Base-by-base conservation (phyloP, 2,888 invertebrate genomes). In the Zaprionus obscuricornis region DNA sequence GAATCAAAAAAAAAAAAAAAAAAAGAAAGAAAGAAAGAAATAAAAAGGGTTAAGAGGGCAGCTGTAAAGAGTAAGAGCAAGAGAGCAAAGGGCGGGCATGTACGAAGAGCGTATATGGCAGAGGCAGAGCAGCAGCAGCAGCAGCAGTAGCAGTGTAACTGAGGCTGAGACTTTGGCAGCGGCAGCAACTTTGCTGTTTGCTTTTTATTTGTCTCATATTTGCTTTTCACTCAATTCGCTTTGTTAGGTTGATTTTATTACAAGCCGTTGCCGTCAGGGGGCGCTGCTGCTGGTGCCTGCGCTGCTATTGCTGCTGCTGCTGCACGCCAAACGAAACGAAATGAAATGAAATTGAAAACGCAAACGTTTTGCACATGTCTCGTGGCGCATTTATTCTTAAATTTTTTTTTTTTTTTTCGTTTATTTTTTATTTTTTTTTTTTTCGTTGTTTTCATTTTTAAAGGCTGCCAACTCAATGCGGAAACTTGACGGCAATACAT, bases 141-240 rank as follows among this genome's bases (percentile, higher is more conserved):
- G n/a, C n/a, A n/a, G n/a, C 52, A 43, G 34, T 7, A 34, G 24
- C 24, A 26, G 10, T 16, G 45, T 39, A 33, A 34, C 55, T 43
- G 39, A 37, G 45, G 45, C 57, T 50, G 49, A 40, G 54, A 58
- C 42, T 56, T 43, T 49, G 49, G 24, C 10, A 29, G 29, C 37
- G 50, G 45, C 49, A 49, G 27, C 26, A 18, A 7, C 24, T 20
- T 52, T 54, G 51, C 71, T 83, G 67, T 84, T 81, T 84, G 64
- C 70, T 52, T 83, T 85, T 85, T 83, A 84, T 79, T 81, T 81
- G 86, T 84, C 84, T 76, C 84, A 85, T 87, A 83, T 86, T 87
- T 87, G 88, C 81, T 71, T 79, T 85, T 76, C 87, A 87, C 87
- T 88, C 84, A 85, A 83, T 83, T 84, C 88, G 75, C 84, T 88